Conservation (phyloP, 1,140 invertebrate species). For the Zaprionus camerounensis region DNA sequence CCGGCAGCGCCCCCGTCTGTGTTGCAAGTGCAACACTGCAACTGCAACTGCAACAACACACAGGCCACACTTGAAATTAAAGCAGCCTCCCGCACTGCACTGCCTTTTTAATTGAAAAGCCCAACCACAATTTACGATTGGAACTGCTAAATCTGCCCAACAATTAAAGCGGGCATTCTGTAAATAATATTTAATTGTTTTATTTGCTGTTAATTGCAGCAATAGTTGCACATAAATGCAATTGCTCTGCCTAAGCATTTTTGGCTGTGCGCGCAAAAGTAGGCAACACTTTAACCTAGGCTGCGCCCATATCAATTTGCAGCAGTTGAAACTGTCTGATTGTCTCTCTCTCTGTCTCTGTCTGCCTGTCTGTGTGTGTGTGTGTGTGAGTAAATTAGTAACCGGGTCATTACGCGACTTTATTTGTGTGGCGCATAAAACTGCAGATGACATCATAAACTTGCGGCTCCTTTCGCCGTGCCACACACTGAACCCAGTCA, state of each 20-base stretch:
- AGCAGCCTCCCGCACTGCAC: conserved; percentile 8
- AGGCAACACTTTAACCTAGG: not conserved
- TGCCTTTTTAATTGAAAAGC: conserved; percentile 7
- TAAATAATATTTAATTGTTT: not conserved
- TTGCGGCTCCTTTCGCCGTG: conserved; percentile 31
- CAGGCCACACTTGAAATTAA: conserved; percentile 25
- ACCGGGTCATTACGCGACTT: conserved; percentile 71
- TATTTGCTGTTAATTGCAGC: not conserved
- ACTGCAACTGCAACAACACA: not conserved
- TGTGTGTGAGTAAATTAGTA: conserved; percentile 59
- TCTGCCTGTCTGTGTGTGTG: conserved; percentile 27
- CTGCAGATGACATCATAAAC: conserved; percentile 73
- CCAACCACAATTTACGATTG: not conserved
- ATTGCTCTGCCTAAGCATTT: not conserved
- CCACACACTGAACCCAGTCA: conserved; percentile 30
- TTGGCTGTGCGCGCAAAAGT: not conserved
- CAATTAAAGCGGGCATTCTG: not conserved
- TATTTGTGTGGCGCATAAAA: conserved; percentile 68
- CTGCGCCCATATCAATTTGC: conserved; percentile 21
- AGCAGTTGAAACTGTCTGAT: not conserved
- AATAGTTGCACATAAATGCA: not conserved
- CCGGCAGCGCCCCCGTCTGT: conserved; percentile 6
- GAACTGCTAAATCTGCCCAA: not conserved
- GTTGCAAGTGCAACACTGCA: conserved; percentile 10
- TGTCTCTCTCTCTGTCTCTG: not conserved